Percentiles rank a stretch among this genome's conserved stretches.
Conservation (phyloP, 2,888 invertebrate species). For the Metallyticus violacea region DNA sequence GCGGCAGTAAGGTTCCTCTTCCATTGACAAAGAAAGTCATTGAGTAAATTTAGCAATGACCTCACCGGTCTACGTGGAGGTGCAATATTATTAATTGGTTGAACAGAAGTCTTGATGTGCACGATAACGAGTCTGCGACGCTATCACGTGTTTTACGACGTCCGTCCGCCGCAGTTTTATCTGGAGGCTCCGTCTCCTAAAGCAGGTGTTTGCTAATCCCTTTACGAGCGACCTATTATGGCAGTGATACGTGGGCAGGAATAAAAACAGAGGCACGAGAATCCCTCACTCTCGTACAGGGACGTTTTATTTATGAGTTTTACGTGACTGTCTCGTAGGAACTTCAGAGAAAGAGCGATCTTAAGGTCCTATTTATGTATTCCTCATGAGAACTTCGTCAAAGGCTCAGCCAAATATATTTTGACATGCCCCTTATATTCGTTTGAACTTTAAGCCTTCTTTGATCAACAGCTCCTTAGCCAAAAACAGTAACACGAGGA, state of each 20-base stretch:
- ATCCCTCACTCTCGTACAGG: background rate
- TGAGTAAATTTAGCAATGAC: conserved; percentile 17
- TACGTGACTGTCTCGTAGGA: background rate
- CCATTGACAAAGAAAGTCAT: conserved; percentile 16
- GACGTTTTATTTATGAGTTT: background rate
- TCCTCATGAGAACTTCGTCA: too few relatives aligned
- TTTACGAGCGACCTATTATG: background rate
- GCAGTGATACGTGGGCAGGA: too few relatives aligned
- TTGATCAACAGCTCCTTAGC: too few relatives aligned
- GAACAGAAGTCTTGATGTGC: background rate
- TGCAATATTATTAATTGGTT: conserved; percentile 14
- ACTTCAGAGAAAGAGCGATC: too few relatives aligned
- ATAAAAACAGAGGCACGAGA: background rate
- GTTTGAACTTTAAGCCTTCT: too few relatives aligned
- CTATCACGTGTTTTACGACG: background rate
- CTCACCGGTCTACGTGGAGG: background rate
- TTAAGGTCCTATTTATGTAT: too few relatives aligned
- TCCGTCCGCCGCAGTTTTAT: background rate
- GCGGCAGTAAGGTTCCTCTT: background rate
- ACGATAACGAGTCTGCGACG: background rate
- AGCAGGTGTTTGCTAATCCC: background rate
- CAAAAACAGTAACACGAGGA: too few relatives aligned
- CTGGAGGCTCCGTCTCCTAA: background rate
- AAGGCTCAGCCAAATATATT: too few relatives aligned
- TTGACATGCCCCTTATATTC: too few relatives aligned